Conservation (phyloP, 2,888 invertebrate genomes). For the Polydrusus pterygomalis region DNA sequence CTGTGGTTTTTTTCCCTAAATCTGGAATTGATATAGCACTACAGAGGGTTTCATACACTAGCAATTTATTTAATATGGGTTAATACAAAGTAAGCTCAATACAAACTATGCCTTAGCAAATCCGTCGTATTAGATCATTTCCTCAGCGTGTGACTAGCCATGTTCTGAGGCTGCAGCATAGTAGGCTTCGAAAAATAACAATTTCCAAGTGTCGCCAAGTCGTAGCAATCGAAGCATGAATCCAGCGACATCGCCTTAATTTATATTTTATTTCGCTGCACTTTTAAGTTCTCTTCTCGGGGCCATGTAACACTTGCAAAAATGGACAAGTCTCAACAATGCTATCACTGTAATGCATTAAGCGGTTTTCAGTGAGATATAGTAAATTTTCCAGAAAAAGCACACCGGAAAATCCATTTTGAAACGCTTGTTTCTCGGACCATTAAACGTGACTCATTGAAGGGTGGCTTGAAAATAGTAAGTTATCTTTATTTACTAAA, state of each 20-base stretch:
- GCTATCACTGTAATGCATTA: conserved; percentile 38
- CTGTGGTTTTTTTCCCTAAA: too few relatives aligned
- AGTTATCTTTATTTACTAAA: too few relatives aligned
- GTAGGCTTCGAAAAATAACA: conserved; percentile 25
- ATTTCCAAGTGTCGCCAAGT: conserved; percentile 49
- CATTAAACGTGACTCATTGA: not conserved
- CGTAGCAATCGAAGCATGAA: conserved; percentile 49
- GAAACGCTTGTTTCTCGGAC: not conserved
- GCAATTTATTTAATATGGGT: too few relatives aligned
- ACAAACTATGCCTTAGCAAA: too few relatives aligned
- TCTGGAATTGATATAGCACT: too few relatives aligned
- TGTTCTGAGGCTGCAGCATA: not conserved
- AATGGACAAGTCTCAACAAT: conserved; percentile 31
- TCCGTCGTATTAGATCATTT: too few relatives aligned
- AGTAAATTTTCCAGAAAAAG: conserved; percentile 27
- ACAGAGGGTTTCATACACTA: too few relatives aligned
- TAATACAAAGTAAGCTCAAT: too few relatives aligned
- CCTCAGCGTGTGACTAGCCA: too few relatives aligned
- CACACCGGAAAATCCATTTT: not conserved
- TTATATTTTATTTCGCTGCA: conserved; percentile 47
- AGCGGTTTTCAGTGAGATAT: conserved; percentile 32
- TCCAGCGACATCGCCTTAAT: conserved; percentile 45
- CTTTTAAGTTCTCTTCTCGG: conserved; percentile 37
- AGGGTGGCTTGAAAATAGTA: not conserved
- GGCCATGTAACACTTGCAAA: conserved; percentile 33